Evolutionary conservation across 30 jellyfish, hydroid and myxozoan species (phyloP).

Genomic region (Euphysa ruthae): DNA sequence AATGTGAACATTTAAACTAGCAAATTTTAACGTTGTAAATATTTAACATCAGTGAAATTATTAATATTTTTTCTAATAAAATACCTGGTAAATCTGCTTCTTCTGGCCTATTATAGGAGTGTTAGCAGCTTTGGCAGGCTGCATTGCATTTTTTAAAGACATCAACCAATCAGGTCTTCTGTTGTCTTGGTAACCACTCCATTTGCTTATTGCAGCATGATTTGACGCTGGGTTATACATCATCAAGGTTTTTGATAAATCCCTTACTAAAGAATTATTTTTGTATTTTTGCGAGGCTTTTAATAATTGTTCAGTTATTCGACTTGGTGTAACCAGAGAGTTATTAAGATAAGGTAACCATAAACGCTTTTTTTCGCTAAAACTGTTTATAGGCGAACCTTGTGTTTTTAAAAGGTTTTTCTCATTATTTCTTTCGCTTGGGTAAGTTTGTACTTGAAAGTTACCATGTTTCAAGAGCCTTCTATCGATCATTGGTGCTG

Average conservation of each 20-base stretch:
- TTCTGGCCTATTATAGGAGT: too few species aligned
- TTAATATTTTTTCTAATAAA: too few species aligned
- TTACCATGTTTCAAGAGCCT: background rate
- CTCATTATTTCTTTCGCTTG: background rate
- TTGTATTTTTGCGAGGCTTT: background rate
- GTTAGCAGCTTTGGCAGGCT: constrained; percentile 21
- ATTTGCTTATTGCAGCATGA: constrained; percentile 1
- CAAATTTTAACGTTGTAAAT: too few species aligned
- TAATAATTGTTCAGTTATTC: background rate
- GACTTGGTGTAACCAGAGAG: background rate
- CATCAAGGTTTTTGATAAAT: background rate
- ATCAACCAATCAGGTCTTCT: constrained; percentile 10
- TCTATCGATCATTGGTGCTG: background rate
- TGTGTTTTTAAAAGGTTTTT: background rate
- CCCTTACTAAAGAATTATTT: background rate
- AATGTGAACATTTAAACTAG: too few species aligned
- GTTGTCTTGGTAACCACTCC: constrained; percentile 29
- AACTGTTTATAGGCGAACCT: background rate
- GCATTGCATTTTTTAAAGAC: constrained; percentile 2
- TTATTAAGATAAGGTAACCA: background rate
- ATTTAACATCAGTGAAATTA: too few species aligned
- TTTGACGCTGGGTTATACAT: too few species aligned
- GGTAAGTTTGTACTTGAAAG: background rate
- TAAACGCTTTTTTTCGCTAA: background rate
- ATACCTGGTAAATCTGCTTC: too few species aligned